phyloP scores from a whole-genome alignment of 2,888 invertebrate species.

The Cheilosia impressa region DNA sequence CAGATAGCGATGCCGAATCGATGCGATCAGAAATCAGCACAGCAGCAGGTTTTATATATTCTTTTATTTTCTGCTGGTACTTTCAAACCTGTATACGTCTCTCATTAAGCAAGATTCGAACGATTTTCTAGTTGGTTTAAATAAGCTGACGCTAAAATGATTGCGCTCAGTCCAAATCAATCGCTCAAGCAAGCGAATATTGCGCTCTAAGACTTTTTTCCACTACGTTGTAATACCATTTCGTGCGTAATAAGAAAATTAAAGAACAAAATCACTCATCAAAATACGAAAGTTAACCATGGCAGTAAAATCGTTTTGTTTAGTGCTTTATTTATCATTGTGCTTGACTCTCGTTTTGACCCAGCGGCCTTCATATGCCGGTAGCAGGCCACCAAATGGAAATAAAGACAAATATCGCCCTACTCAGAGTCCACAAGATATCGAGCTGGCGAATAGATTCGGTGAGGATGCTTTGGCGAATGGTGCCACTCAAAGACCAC shows the following conservation, averaged over 20 bases:
- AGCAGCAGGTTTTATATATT: constrained; percentile 50
- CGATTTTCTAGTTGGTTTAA: constrained; percentile 61
- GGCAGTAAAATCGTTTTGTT: constrained; percentile 35
- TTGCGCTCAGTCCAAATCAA: constrained; percentile 49
- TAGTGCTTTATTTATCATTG: constrained; percentile 31
- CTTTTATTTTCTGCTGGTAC: constrained; percentile 35
- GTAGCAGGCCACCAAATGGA: constrained; percentile 85
- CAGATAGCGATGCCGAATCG: too few relatives aligned
- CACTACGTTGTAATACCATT: neutral
- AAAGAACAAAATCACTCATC: neutral
- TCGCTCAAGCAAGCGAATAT: constrained; percentile 8
- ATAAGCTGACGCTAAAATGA: constrained; percentile 33
- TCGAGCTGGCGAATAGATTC: constrained; percentile 84
- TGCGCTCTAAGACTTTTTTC: neutral
- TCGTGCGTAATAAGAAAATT: neutral
- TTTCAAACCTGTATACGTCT: constrained; percentile 63
- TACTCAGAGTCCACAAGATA: constrained; percentile 76
- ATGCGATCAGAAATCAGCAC: neutral
- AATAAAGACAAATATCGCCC: constrained; percentile 85
- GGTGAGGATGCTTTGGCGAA: constrained; percentile 82
- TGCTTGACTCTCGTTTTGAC: constrained; percentile 26
- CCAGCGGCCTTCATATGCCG: constrained; percentile 88
- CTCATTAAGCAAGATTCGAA: constrained; percentile 28
- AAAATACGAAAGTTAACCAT: constrained; percentile 7
- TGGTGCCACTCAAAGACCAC: constrained; percentile 78